These are phyloP conservation scores for Kryphioiulus occultus DNA, from an alignment of 2,888 invertebrate genomes.

Conservation along the genomic window DNA sequence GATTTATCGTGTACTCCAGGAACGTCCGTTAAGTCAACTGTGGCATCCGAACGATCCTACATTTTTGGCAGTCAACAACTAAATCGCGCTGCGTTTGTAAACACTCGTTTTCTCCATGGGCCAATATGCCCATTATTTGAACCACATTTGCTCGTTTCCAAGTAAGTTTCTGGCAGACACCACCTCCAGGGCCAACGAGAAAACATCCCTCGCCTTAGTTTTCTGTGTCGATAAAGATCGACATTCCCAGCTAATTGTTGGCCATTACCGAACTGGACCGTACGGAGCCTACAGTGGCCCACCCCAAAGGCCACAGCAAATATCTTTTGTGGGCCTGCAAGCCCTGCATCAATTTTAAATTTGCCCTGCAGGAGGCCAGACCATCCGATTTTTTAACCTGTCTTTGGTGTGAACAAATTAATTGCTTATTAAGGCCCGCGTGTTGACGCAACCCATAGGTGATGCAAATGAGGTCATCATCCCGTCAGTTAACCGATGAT, in stretches of 20 bases:
- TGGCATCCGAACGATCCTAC: background rate
- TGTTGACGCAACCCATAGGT: background rate
- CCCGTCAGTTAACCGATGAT: background rate
- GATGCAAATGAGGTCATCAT: slow-evolving; percentile 15
- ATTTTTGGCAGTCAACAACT: slow-evolving; percentile 15
- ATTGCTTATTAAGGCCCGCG: background rate
- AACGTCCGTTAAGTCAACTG: background rate
- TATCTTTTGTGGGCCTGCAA: background rate
- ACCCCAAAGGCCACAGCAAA: background rate
- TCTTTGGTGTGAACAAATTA: background rate
- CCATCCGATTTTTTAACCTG: background rate
- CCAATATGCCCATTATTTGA: background rate
- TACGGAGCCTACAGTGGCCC: background rate
- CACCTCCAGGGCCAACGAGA: background rate
- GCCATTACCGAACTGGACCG: background rate
- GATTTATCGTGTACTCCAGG: background rate
- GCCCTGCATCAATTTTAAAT: background rate
- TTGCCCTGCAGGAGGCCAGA: background rate
- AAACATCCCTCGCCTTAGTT: background rate
- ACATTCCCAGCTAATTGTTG: background rate
- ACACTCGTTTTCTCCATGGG: background rate
- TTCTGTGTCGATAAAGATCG: background rate
- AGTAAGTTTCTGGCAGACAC: background rate
- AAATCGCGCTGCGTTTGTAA: background rate
- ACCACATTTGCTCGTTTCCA: background rate